These are phyloP conservation scores for Drosophila fungiperda DNA, from an alignment of 2,888 invertebrate species.

Conservation along the genomic window DNA sequence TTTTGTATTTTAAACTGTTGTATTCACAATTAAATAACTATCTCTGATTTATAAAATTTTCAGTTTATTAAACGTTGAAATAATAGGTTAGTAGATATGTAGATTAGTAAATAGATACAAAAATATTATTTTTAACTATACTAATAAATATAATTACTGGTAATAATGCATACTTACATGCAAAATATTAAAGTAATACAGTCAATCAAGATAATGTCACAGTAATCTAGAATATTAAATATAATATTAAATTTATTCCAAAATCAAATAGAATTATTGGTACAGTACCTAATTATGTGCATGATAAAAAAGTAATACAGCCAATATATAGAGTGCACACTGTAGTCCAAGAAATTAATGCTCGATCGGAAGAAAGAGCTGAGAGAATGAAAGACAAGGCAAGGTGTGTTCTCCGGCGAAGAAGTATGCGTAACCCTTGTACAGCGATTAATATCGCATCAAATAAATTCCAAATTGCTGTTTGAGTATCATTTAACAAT, in stretches of 20 bases:
- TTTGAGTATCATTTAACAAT: constrained; percentile 78
- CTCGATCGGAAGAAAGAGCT: background rate
- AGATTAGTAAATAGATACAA: background rate
- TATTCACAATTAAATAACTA: background rate
- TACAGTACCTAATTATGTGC: too few species aligned
- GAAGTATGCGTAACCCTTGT: constrained; percentile 70
- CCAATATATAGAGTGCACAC: background rate
- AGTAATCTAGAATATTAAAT: rapidly evolving
- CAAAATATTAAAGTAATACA: background rate
- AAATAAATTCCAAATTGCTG: constrained; percentile 78
- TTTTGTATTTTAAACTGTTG: background rate
- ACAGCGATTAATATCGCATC: constrained; percentile 75
- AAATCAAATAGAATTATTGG: background rate
- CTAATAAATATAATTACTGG: background rate
- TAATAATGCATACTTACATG: background rate
- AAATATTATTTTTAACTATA: background rate
- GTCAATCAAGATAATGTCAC: background rate
- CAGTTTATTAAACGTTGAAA: rapidly evolving
- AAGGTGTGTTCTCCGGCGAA: constrained; percentile 56
- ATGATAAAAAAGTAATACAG: background rate
- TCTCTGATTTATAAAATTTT: background rate
- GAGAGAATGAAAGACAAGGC: constrained; percentile 30
- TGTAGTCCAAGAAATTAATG: constrained; percentile 1
- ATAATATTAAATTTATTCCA: background rate
- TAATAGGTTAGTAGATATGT: rapidly evolving